A percentile compares a stretch with the other conserved stretches of the same genome.
Evolutionary conservation across 2,888 invertebrate genomes (phyloP).

Genomic region (Thalpophila matura): DNA sequence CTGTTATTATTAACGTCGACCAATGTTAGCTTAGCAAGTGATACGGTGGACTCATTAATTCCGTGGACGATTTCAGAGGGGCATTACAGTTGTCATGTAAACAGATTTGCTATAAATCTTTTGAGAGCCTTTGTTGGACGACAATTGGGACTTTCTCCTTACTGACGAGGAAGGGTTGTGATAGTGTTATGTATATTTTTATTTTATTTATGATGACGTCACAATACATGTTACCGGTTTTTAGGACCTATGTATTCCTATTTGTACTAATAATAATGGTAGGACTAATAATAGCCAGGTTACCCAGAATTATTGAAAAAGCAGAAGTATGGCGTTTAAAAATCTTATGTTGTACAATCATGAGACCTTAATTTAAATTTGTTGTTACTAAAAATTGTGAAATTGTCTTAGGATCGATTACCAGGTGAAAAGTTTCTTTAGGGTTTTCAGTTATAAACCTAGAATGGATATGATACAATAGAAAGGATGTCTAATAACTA

Average conservation of each 20-base stretch:
- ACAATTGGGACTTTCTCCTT: conserved; percentile 56
- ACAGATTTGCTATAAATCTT: conserved; percentile 75
- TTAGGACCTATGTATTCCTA: conserved; percentile 41
- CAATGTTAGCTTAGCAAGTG: conserved; percentile 87
- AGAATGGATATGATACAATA: background rate
- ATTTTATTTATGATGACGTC: conserved; percentile 55
- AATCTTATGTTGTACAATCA: no score
- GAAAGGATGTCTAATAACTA: no score
- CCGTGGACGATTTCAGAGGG: conserved; percentile 69
- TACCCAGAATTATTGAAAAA: background rate
- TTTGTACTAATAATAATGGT: conserved; percentile 36
- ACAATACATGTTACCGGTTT: conserved; percentile 29
- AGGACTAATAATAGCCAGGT: background rate
- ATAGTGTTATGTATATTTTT: conserved; percentile 46
- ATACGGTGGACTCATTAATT: conserved; percentile 82
- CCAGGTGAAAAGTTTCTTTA: background rate
- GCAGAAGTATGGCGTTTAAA: background rate
- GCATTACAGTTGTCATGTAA: conserved; percentile 77
- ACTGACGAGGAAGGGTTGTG: conserved; percentile 52
- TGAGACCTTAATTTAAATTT: no score
- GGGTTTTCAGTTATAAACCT: background rate
- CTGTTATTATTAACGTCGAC: conserved; percentile 83
- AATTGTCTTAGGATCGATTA: background rate
- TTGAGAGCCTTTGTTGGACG: conserved; percentile 61
- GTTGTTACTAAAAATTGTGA: no score